Conservation (phyloP, 2,888 invertebrate genomes). For the Cephus nigrinus region DNA sequence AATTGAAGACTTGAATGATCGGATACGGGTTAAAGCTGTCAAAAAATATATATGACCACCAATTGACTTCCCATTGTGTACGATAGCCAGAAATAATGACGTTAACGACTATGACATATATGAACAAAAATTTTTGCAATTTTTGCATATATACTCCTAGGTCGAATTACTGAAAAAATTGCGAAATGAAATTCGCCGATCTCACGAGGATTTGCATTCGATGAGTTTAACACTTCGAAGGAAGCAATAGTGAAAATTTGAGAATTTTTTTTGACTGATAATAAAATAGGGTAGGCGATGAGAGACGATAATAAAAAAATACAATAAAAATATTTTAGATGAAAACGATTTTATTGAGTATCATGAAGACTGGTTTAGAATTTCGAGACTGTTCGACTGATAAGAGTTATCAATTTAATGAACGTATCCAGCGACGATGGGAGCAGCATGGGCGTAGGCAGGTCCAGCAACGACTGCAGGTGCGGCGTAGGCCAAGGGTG, state of each 20-base stretch:
- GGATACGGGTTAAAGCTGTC: no score
- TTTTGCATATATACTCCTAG: no score
- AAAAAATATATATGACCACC: no score
- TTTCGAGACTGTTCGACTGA: constrained; percentile 20
- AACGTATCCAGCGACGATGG: constrained; percentile 50
- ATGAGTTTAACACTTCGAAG: neutral
- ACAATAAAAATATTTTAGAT: constrained; percentile 8
- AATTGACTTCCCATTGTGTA: no score
- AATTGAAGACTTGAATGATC: no score
- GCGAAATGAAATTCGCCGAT: no score
- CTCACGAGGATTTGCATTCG: no score
- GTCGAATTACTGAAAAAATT: no score
- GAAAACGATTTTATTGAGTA: constrained; percentile 23
- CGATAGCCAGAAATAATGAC: no score
- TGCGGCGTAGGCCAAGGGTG: constrained; percentile 50
- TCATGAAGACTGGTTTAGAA: constrained; percentile 17
- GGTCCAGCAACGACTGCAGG: constrained; percentile 50
- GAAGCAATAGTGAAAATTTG: neutral
- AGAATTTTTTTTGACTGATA: no score
- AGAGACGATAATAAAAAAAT: neutral
- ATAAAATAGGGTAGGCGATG: neutral
- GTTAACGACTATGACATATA: no score
- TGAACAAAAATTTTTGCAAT: no score
- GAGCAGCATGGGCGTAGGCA: constrained; percentile 62
- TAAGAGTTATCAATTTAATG: constrained; percentile 48